Conservation (phyloP, 2,113 vertebrate genomes). For the cattle (Bos taurus) region ARS-UCD2.0 NC_037351.1:19352001-19352500, state of each 20-base stretch:
- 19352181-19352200: slow-evolving; percentile 53
- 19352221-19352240: slow-evolving; percentile 28
- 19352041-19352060: neutral
- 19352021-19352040: neutral
- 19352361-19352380: neutral
- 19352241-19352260: slow-evolving; percentile 41
- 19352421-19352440: neutral
- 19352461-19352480: neutral
- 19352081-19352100: slow-evolving; percentile 23
- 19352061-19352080: slow-evolving; percentile 14
- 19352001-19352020: neutral
- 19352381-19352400: neutral
- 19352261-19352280: neutral
- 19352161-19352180: slow-evolving; percentile 48
- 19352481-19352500: neutral
- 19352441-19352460: neutral
- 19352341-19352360: neutral
- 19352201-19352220: slow-evolving; percentile 23
- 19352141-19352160: slow-evolving; percentile 30
- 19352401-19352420: neutral
- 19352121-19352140: slow-evolving; percentile 49
- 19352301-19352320: neutral
- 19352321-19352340: neutral
- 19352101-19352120: slow-evolving; percentile 58
- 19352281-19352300: neutral